Conservation (phyloP, 2,888 invertebrate genomes). For the Leucophora obtusa region DNA sequence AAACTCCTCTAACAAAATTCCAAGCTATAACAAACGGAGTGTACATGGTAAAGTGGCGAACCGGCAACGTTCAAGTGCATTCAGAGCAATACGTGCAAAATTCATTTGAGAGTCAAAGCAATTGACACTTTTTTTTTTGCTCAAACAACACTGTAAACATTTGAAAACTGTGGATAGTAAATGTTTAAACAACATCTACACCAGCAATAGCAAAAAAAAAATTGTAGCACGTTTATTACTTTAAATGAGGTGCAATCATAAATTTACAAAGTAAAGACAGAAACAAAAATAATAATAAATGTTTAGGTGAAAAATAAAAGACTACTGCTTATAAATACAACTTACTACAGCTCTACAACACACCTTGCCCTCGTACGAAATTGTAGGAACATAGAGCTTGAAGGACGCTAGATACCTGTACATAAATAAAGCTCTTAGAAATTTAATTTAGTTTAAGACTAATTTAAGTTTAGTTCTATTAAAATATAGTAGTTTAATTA, state of each 20-base stretch:
- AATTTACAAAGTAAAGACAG: constrained; percentile 34
- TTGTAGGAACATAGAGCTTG: too few species aligned
- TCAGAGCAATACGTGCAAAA: constrained; percentile 34
- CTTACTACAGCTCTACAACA: not conserved
- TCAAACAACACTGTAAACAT: constrained; percentile 31
- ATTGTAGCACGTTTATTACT: constrained; percentile 50
- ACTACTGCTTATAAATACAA: constrained; percentile 16
- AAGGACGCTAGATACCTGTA: too few species aligned
- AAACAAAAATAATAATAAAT: constrained; percentile 25
- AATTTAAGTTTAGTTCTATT: too few species aligned
- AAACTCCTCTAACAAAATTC: constrained; percentile 1
- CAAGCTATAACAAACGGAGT: not conserved
- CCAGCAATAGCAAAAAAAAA: constrained; percentile 4
- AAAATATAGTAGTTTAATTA: too few species aligned
- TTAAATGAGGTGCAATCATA: constrained; percentile 46
- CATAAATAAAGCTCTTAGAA: too few species aligned
- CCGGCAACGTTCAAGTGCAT: constrained; percentile 47
- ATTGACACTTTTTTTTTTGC: constrained; percentile 46
- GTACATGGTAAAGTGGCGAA: not conserved
- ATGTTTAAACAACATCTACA: constrained; percentile 21
- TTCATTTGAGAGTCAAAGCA: constrained; percentile 46
- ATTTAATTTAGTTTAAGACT: too few species aligned
- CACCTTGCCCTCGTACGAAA: not conserved
- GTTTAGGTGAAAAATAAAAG: constrained; percentile 15
- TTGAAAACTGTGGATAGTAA: constrained; percentile 1